Evolutionary conservation across 2,113 vertebrate species (phyloP), one percentile per base, ranked within the genome.

Genomic region (Colius striatus): DNA sequence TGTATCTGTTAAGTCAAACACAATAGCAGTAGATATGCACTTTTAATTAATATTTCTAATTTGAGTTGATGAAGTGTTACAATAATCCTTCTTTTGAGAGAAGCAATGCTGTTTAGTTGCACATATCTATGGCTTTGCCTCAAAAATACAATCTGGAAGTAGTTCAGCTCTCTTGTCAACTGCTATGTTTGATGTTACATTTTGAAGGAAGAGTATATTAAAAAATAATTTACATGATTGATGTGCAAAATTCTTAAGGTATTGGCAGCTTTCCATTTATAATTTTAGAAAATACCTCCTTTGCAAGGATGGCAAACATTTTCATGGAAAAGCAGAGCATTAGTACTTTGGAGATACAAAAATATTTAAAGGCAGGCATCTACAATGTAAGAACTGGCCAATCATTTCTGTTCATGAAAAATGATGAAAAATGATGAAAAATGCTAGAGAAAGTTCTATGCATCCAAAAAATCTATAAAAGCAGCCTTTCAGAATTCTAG

Each of bases 271-370:
- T 91, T 73, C 41, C 45, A 71, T 65, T 55, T 53, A 16, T 68
- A 38, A 65, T 79, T 75, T 84, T 62, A 81, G 73, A 36, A 86
- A 72, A 90, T 26, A 75, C 3, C 5, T 65, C 57, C 29, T 29
- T 58, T 54, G 22, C 58, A 87, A 70, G 11, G 36, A 84, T 66
- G 62, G 36, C 3, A 7, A 76, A 13, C 60, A 72, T 68, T 57
- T 84, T 83, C 68, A 86, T 2, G n/a, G 57, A 77, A 92, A 84
- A 72, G 51, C 25, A 65, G 21, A 94, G 57, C 45, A 75, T 18
- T 5, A 84, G 38, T 48, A 84, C 27, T 91, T 94, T 12, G 68
- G 51, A 83, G n/a, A 79, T 65, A 91, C 29, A 92, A 94, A 94
- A 94, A 68, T 79, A 92, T 51, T 68, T 92, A 47, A 87, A 77